Percentiles rank a stretch among this genome's conserved stretches.
These are phyloP conservation scores for Xyrauchen texanus DNA, from an alignment of 2,113 vertebrate species.

Conservation along the genomic window DNA sequence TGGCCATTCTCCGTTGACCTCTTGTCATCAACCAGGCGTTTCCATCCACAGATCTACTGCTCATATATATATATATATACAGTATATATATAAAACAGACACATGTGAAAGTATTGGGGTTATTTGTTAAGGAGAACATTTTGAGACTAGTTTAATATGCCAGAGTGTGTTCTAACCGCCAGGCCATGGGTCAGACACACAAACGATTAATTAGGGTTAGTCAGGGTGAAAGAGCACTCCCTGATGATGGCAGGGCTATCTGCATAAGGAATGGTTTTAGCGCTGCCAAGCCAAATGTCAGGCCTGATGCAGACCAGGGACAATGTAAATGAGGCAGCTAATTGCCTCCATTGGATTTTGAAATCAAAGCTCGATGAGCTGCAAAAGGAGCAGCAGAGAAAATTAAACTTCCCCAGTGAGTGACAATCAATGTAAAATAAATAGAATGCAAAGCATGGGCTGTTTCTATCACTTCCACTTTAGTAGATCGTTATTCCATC, in stretches of 20 bases:
- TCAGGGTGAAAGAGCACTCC: constrained; percentile 36
- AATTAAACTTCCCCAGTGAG: constrained; percentile 56
- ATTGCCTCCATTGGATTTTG: constrained; percentile 78
- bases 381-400: constrained; percentile 70
- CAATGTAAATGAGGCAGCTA: constrained; percentile 74
- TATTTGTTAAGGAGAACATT: no score
- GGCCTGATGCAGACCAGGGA: constrained; percentile 51
- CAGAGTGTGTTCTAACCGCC: no score
- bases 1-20: no score
- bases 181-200: background rate
- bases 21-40: no score
- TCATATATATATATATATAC: no score
- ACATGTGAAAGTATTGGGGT: no score
- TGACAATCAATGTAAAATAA: constrained; percentile 37
- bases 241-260: background rate
- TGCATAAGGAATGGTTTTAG: constrained; percentile 6
- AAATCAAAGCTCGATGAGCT: constrained; percentile 67
- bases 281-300: background rate
- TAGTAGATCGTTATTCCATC: constrained; percentile 24
- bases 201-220: background rate
- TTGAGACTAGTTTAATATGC: background rate
- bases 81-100: no score
- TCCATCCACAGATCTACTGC: no score
- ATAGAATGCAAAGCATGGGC: background rate
- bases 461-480: constrained; percentile 27